Evolutionary conservation across 2,113 vertebrate genomes (phyloP).

Genomic region (Axis porcinus): DNA sequence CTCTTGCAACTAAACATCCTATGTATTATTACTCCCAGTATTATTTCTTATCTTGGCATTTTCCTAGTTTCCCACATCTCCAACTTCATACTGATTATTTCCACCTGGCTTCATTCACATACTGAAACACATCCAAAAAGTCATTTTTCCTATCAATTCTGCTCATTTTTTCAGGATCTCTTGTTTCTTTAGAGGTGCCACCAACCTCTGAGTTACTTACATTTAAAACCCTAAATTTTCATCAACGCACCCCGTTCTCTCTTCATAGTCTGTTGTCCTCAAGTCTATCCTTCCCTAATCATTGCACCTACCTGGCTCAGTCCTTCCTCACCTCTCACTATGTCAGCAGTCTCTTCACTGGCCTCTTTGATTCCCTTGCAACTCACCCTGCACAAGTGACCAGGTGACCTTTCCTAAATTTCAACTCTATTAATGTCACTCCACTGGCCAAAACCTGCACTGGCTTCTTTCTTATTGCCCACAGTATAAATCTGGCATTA

Average conservation of each 20-base stretch:
- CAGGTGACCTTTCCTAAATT: neutral
- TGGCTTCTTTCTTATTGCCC: neutral
- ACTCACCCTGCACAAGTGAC: neutral
- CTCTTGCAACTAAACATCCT: neutral
- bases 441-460: neutral
- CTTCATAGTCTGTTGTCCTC: neutral
- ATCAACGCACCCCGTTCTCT: neutral
- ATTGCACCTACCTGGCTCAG: neutral
- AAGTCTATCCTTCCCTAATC: neutral
- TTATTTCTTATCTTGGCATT: neutral
- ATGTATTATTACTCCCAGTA: neutral
- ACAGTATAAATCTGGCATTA: neutral
- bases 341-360: neutral
- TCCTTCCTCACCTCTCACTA: neutral
- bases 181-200: neutral
- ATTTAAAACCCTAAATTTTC: neutral
- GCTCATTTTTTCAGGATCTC: neutral
- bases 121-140: neutral
- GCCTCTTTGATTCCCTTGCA: neutral
- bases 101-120: neutral
- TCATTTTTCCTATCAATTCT: neutral
- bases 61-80: neutral
- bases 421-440: neutral
- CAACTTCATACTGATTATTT: neutral
- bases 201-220: neutral